Base-by-base conservation (phyloP, 2,888 invertebrate genomes). In the Ochropleura leucogaster region DNA sequence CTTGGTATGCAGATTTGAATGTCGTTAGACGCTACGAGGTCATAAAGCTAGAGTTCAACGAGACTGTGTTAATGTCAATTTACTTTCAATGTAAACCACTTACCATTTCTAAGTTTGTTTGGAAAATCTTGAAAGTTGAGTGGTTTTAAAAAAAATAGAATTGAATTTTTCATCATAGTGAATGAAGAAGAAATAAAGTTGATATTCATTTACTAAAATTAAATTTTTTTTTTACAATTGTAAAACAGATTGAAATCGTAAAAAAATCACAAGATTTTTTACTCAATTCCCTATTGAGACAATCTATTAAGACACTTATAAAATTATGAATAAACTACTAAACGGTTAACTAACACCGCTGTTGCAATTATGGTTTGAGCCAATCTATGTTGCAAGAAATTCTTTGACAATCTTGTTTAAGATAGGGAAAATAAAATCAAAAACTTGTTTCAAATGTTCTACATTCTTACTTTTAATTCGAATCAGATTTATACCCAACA, bases 71-170 rank as follows among this genome's bases (percentile, higher is more conserved):
- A 72, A 66, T 59, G 20, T 47, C 40, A 60, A 57, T 70, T 81
- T 70, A 63, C 69, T 47, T 63, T 64, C 20, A 74, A 74, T 49
- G n/a, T 68, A 70, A 55, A 14, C 59, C 49, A 60, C 69, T 82
- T 71, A n/a, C n/a, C n/a, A 68, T 82, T 60, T 76, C 68, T 71
- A 7, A 69, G 53, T 66, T 62, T 20, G n/a, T 44, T 64, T 55
- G 14, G 6, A 46, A 14, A 59, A 30, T n/a, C 12, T 16, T 7
- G 14, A 16, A n/a, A 51, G 47, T 63, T 40, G 30, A 65, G 20
- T 42, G 40, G 44, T 30, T 51, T 57, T 49, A 46, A 1, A 4
- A 55, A 20, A 63, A 46, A 20, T 0, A 20, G 44, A 69, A 14
- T 44, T 14, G 40, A 14, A 10, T 55, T 10, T 63, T n/a, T n/a